Evolutionary conservation across 1,140 invertebrate species (phyloP).

Genomic region (Mamestra configurata): DNA sequence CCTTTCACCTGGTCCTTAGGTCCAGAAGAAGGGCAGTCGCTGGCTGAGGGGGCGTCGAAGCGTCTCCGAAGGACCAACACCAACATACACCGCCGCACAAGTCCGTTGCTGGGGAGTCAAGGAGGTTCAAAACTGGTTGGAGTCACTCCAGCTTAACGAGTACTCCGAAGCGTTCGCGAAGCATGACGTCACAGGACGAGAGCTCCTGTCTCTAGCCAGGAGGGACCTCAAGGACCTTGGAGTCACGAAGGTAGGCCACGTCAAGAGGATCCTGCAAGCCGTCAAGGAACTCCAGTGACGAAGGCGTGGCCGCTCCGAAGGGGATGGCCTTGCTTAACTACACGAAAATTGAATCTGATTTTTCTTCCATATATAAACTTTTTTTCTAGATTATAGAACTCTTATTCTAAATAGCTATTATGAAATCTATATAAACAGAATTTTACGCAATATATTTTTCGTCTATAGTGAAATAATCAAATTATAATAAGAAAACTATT

Average conservation of each 20-base stretch:
- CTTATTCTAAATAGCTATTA: slow-evolving; percentile 34
- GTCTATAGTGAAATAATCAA: slow-evolving; percentile 23
- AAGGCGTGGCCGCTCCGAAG: slow-evolving; percentile 81
- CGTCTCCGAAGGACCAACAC: slow-evolving; percentile 79
- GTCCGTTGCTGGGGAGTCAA: slow-evolving; percentile 90
- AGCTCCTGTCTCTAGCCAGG: slow-evolving; percentile 95
- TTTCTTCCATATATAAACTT: slow-evolving; percentile 40
- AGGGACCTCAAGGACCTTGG: slow-evolving; percentile 96
- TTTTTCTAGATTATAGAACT: slow-evolving; percentile 30
- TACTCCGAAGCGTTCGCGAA: slow-evolving; percentile 95
- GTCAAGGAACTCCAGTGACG: slow-evolving; percentile 93
- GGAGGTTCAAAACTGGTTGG: slow-evolving; percentile 95
- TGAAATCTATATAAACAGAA: neutral
- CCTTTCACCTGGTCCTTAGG: slow-evolving; percentile 62
- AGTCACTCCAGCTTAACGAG: slow-evolving; percentile 95
- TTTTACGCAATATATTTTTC: slow-evolving; percentile 26
- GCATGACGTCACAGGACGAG: slow-evolving; percentile 97
- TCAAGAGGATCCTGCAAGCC: slow-evolving; percentile 97
- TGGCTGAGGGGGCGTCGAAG: slow-evolving; percentile 88
- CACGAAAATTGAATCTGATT: slow-evolving; percentile 36
- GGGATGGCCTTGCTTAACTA: slow-evolving; percentile 72
- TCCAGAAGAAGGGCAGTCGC: slow-evolving; percentile 81
- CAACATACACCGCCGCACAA: slow-evolving; percentile 63
- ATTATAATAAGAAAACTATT: slow-evolving; percentile 21
- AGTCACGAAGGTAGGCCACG: slow-evolving; percentile 97